Conservation (phyloP, 2,797 vertebrate genomes). For the Gobio occitaniae region DNA sequence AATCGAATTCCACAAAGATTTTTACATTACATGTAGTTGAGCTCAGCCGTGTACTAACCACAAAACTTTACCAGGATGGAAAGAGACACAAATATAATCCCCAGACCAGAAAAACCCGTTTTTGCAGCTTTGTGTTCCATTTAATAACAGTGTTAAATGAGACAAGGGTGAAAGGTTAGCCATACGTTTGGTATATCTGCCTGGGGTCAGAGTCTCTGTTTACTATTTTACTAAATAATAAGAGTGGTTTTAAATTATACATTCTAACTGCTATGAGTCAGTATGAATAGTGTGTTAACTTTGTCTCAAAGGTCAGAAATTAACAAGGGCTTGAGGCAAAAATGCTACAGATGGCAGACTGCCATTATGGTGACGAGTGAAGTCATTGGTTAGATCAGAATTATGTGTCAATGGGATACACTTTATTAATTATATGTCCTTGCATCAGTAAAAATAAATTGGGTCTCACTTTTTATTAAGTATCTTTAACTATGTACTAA, state of each 20-base stretch:
- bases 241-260: not conserved
- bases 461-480: no score
- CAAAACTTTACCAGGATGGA: not conserved
- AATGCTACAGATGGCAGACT: not conserved
- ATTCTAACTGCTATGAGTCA: not conserved
- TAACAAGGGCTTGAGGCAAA: not conserved
- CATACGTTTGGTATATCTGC: not conserved
- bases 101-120: not conserved
- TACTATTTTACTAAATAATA: not conserved
- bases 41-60: no score
- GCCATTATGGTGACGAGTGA: not conserved
- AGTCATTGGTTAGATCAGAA: not conserved
- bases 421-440: not conserved
- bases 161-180: not conserved
- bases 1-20: not conserved
- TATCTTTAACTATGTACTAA: no score
- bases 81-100: no score
- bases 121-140: not conserved
- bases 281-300: not conserved
- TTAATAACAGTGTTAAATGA: not conserved
- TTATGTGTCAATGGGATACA: not conserved
- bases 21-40: not conserved
- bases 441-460: not conserved
- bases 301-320: not conserved
- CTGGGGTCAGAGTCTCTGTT: not conserved